phyloP scores from a whole-genome alignment of 2,888 invertebrate species.

The Aethes cnicana region DNA sequence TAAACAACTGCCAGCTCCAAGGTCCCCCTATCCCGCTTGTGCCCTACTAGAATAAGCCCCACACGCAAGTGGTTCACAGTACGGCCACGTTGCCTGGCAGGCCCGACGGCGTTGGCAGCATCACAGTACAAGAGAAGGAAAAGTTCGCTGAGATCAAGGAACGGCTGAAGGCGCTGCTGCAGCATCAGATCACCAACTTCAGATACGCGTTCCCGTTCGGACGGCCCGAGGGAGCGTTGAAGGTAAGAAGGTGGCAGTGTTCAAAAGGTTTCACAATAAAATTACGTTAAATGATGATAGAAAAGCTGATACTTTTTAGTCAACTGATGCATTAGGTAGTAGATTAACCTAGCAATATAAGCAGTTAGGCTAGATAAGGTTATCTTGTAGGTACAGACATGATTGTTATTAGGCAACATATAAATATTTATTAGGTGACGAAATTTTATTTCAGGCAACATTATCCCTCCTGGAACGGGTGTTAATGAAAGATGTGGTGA shows the following conservation, averaged over 20 bases:
- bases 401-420: neutral
- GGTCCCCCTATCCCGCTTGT: constrained; percentile 72
- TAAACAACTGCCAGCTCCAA: constrained; percentile 57
- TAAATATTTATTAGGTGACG: neutral
- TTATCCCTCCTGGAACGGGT: constrained; percentile 97
- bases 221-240: constrained; percentile 98
- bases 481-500: constrained; percentile 99
- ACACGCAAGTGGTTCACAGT: constrained; percentile 78
- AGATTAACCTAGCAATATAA: too few relatives aligned
- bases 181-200: constrained; percentile 99
- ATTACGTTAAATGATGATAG: too few relatives aligned
- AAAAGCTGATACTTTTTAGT: too few relatives aligned
- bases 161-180: constrained; percentile 93
- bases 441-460: constrained; percentile 84
- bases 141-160: constrained; percentile 99
- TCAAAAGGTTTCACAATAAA: too few relatives aligned
- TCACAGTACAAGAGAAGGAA: constrained; percentile 98
- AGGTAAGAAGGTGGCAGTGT: constrained; percentile 79
- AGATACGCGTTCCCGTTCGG: constrained; percentile 99
- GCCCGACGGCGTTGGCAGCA: constrained; percentile 99
- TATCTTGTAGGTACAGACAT: too few relatives aligned
- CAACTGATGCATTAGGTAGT: too few relatives aligned
- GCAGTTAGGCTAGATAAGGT: too few relatives aligned
- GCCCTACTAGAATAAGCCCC: constrained; percentile 79
- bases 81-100: constrained; percentile 85